Evolutionary conservation across 2,888 invertebrate genomes (phyloP), one percentile per base, ranked within the genome.

Genomic region (Eupithecia pulchellata): DNA sequence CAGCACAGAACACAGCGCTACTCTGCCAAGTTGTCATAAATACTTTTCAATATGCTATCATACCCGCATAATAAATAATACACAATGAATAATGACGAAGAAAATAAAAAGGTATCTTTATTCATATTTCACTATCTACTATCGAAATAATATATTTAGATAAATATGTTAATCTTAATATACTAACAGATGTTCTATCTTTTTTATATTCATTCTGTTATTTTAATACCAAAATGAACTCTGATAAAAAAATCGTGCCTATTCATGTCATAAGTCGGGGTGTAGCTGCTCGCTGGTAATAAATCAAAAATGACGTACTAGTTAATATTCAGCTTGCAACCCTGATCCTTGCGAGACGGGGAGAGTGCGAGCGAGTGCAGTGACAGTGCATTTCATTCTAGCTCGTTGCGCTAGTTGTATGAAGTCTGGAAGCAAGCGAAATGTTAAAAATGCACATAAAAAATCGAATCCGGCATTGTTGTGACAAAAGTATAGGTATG

Each of bases 311-410:
- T 20, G 6, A 2, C 32, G 17, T 14, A 1, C 8, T 29, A 2
- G 4, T 55, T 57, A 17, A 17, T 14, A 20, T 61, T 34, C 34
- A 61, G 34, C 34, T 61, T 61, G 60, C 60, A 61, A 61, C 60
- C 34, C 60, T 4, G n/a, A 2, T 30, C 25, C 27, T 5, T 1
- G n/a, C 8, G 27, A 17, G 32, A 58, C 32, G 17, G 32, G 34
- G 60, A 25, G n/a, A n/a, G 58, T 58, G 60, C 25, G 60, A 61
- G 34, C 20, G 60, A 34, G 32, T 61, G 60, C 60, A 34, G n/a
- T 34, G n/a, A 34, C 34, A 34, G 20, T 61, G 34, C 60, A 34
- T 61, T 32, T 25, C 60, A 34, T 34, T 61, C 60, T 11, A 20
- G 20, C 60, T 34, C 13, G 13, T 11, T 34, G 32, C 60, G 1